Evolutionary conservation across 1,140 invertebrate genomes (phyloP), one percentile per base, ranked within the genome.

Genomic region (Euura saliciscinereae): DNA sequence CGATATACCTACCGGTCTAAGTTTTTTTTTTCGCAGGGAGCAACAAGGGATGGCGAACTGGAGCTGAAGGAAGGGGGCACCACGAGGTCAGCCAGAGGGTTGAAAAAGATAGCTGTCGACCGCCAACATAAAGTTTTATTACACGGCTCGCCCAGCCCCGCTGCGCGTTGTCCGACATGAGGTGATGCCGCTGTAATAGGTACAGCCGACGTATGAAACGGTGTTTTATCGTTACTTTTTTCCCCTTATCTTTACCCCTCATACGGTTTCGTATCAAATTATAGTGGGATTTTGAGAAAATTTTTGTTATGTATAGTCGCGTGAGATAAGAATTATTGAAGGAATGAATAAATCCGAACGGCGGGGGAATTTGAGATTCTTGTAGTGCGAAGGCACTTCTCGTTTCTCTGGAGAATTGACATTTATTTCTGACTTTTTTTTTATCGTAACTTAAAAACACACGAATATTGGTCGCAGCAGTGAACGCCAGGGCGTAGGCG

Each of bases 51-150:
- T 8, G 51, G 28, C 28, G 28, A 28, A 28, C 28, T 28, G 28
- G 28, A 28, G 28, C 28, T 28, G 28, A 28, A 3, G 51, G 51
- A 2, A 6, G 8, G 51, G 51, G 13, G 46, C 6, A 7, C 46
- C 46, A 11, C 46, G 51, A n/a, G 51, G 51, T 59, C 13, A n/a
- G 51, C 51, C 13, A 11, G 51, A 59, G 51, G 51, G 51, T 59
- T 6, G 51, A 59, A 6, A 59, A 59, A 59, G 51, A 59, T 59
- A 59, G 51, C 51, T n/a, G 51, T 59, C 51, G 51, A 59, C 51
- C 51, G 13, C 51, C 51, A 59, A 59, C 5, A 59, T 59, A 59
- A 59, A 59, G 51, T 59, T 59, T 59, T 59, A 59, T 59, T 59
- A 59, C 51, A 59, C 10, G 51, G 13, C 51, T n/a, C 51, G 51